Evolutionary conservation across 2,888 invertebrate species (phyloP), one percentile per base, ranked within the genome.

Genomic region (Spisula subtruncata): DNA sequence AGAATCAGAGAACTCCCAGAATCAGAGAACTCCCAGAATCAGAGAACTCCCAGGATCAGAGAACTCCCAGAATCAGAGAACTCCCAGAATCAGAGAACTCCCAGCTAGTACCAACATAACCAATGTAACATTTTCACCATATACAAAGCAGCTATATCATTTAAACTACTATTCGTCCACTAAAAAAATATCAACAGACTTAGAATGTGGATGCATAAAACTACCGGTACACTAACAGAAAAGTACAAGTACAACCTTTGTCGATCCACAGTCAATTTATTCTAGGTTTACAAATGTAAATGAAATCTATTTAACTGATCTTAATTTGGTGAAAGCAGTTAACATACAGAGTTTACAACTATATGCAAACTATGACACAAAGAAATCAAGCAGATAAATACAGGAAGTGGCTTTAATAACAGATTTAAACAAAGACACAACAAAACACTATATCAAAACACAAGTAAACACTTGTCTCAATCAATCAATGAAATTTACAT

Each of bases 401-500:
- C 75, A 32, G n/a, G 16, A 75, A 35, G 32, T 75, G 4, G 35
- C 75, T 35, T 18, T 41, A 41, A 41, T 41, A 32, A 35, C 35
- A 35, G 75, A 75, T 14, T 75, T 32, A 75, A 75, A 75, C 18
- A 75, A 29, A 75, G 16, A 75, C 16, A 60, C 60, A 75, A 75
- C n/a, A 32, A 75, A 32, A 75, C 75, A 75, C 32, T 75, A 25
- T 32, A 75, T 35, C 20, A 75, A 6, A 32, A 75, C 18, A 75
- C 75, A 75, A 75, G 5, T 14, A 75, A 75, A 32, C 32, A 75
- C 35, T 4, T 66, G n/a, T 6, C 18, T 60, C 60, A 71, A 75
- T 75, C 29, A 32, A 75, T 75, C 25, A 32, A 71, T n/a, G 71
- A 71, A 71, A 71, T 32, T 32, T 75, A 75, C 75, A 75, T 75